Evolutionary conservation across 2,797 vertebrate genomes (phyloP), one percentile per base, ranked within the genome.

Genomic region (Bovichtus diacanthus): DNA sequence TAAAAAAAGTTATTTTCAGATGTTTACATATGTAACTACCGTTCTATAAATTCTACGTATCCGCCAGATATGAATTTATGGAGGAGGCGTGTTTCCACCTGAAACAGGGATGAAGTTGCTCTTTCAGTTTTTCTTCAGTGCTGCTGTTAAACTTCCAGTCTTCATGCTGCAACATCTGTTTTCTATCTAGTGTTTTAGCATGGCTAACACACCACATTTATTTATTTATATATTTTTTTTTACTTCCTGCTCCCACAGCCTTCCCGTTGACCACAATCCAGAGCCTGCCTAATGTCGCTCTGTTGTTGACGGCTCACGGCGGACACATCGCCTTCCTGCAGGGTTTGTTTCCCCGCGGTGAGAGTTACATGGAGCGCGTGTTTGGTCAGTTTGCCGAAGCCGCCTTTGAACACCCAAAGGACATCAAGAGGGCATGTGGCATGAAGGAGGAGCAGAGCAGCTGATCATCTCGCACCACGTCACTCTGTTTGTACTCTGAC

Each of bases 301-400:
- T 97, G 65, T 49, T 97, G 84, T 49, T 97, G 80, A 96, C 96
- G 0, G 82, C 94, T 0, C 93, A 90, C 0, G 96, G 97, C 0
- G 96, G 97, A 34, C 97, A 97, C 92, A 94, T 95, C 0, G 95
- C 96, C 62, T 97, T 97, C 90, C 81, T 97, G 84, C 94, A 97
- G 71, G 96, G 96, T 4, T 61, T 96, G 70, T 92, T 95, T 39
- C 97, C 96, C 0, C 86, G 81, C 0, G 90, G 93, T 0, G 92
- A 94, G 70, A 89, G 58, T 66, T 97, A 95, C 87, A 96, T 95
- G 95, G 95, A 95, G 62, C 94, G 94, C 2, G 85, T 97, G 55
- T 93, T 96, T 0, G 85, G 92, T 8, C 95, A 96, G 88, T 97
- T 95, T 2, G 70, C 93, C 70, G 85, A 69, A 3, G 96, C 96